Percentiles rank a stretch among this genome's conserved stretches.
phyloP scores from a whole-genome alignment of 2,797 vertebrate genomes.

The Acestrorhynchus altus region DNA sequence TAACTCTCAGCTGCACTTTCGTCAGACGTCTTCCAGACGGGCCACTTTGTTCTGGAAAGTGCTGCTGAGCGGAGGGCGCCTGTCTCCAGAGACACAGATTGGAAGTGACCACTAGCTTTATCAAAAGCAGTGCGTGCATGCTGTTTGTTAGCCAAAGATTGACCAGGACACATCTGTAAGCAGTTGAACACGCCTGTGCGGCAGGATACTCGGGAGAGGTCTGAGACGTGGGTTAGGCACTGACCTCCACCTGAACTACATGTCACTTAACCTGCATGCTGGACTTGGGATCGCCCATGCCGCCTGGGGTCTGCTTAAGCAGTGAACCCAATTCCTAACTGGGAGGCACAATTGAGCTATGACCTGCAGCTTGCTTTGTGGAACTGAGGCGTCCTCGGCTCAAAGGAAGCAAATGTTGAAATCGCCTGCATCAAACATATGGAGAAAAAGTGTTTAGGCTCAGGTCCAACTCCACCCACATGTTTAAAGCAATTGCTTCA shows the following conservation, averaged over 20 bases:
- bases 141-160: constrained; percentile 77
- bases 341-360: constrained; percentile 63
- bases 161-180: constrained; percentile 83
- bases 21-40: constrained; percentile 59
- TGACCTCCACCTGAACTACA: constrained; percentile 79
- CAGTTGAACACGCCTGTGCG: constrained; percentile 78
- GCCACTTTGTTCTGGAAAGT: constrained; percentile 61
- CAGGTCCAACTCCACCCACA: not conserved
- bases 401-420: constrained; percentile 15
- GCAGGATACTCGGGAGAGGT: constrained; percentile 74
- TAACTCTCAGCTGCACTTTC: constrained; percentile 9
- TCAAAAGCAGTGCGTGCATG: constrained; percentile 76
- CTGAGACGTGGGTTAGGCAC: constrained; percentile 74
- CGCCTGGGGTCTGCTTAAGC: constrained; percentile 66
- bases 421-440: constrained; percentile 25
- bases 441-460: not conserved
- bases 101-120: constrained; percentile 78
- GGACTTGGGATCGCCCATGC: constrained; percentile 74
- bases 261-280: constrained; percentile 82
- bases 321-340: constrained; percentile 58
- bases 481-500: constrained; percentile 18
- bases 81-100: constrained; percentile 75
- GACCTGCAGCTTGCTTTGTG: constrained; percentile 68
- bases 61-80: constrained; percentile 60
- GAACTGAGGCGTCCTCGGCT: constrained; percentile 25